Evolutionary conservation across 2,797 vertebrate species (phyloP), one percentile per base, ranked within the genome.

Genomic region (Pseudopleuronectes americanus): DNA sequence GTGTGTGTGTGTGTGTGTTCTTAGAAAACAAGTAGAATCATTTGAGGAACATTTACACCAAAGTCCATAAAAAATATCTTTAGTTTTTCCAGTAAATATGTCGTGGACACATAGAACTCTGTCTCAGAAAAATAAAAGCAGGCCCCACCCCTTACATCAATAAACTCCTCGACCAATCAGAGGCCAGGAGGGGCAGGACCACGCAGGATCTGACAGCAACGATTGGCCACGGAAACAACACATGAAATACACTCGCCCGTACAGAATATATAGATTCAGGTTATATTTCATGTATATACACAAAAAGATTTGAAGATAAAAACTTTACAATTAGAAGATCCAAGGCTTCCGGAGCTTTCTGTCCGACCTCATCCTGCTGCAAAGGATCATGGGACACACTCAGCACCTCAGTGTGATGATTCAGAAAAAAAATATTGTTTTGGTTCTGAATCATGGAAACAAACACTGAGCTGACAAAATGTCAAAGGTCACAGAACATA

Each of bases 1-100:
- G 45, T 8, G 6, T n/a, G 45, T n/a, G 45, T 45, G 43, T 71
- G 52, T 49, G 52, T 43, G 19, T 59, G 48, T 31, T 79, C 57
- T 79, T 91, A 92, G 64, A 92, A 93, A 92, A 93, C 80, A 70
- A 77, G 69, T 82, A 74, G 79, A 88, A 90, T 87, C 82, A 26
- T 89, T 72, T 68, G 78, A 77, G 66, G 38, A 82, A 91, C 86
- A 89, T 90, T 84, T 85, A 89, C 86, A 91, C 76, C 81, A 68
- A 80, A 89, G 67, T 87, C 62, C 89, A 92, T 93, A 91, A 94
- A 95, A 94, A 94, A 94, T 93, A 94, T 71, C 70, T 81, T 89
- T 60, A 47, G 75, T 80, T 65, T 90, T 89, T 91, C 88, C 92
- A 92, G 89, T 92, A 92, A 88, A 87, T 68, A 63, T 88, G 68